Percentiles rank a stretch among this genome's conserved stretches.
These are phyloP conservation scores for Gasterosteus aculeatus DNA, from an alignment of 2,113 vertebrate species.

Conservation along the genomic window DNA sequence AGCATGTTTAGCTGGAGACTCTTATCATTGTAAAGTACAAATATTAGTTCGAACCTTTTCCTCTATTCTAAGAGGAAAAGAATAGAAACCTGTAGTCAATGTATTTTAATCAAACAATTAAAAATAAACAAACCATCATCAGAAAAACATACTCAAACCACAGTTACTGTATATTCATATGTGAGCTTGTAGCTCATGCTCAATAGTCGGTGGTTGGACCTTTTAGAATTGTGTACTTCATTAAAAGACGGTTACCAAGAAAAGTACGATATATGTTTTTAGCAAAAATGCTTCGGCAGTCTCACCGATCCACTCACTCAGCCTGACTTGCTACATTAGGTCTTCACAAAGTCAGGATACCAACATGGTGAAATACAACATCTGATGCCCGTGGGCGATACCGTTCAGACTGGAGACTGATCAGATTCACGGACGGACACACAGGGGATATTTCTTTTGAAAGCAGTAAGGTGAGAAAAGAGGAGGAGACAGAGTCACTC, in stretches of 20 bases:
- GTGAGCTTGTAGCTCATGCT: not conserved
- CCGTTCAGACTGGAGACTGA: slow-evolving; percentile 26
- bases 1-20: slow-evolving; percentile 9
- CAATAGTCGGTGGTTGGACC: not conserved
- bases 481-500: slow-evolving; percentile 58
- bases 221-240: not conserved
- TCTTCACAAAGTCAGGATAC: slow-evolving; percentile 23
- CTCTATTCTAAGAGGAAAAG: not conserved
- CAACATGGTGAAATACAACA: slow-evolving; percentile 39
- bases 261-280: not conserved
- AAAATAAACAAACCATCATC: not conserved
- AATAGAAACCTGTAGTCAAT: too few relatives aligned
- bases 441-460: slow-evolving; percentile 29
- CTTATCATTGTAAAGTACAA: not conserved
- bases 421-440: slow-evolving; percentile 50
- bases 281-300: not conserved
- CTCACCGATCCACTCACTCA: slow-evolving; percentile 10
- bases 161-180: not conserved
- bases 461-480: slow-evolving; percentile 47
- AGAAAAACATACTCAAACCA: not conserved
- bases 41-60: not conserved
- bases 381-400: slow-evolving; percentile 38
- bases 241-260: not conserved
- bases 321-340: slow-evolving; percentile 21
- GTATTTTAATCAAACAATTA: not conserved